A percentile compares a stretch with the other conserved stretches of the same genome.
These are phyloP conservation scores for Aphodius granarius DNA, from an alignment of 2,888 invertebrate genomes.

Conservation along the genomic window DNA sequence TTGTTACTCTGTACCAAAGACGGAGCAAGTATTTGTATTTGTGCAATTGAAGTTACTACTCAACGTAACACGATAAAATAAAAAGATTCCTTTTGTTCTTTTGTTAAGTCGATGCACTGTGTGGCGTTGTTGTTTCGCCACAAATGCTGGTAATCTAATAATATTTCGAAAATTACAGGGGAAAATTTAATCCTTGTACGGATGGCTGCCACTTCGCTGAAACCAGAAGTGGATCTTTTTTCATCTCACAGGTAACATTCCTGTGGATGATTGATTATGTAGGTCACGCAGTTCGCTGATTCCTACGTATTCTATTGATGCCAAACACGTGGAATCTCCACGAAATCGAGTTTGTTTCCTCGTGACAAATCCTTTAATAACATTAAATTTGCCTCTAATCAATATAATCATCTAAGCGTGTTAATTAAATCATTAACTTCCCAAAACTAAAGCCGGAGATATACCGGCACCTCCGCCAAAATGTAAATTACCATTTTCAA, in stretches of 20 bases:
- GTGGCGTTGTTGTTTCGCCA: not conserved
- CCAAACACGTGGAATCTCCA: not conserved
- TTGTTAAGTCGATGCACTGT: too few species aligned
- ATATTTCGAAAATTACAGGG: not conserved
- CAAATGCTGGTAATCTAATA: not conserved
- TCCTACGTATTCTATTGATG: not conserved
- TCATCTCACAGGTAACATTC: not conserved
- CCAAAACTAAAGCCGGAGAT: too few species aligned
- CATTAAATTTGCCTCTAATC: too few species aligned
- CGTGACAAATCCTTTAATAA: too few species aligned
- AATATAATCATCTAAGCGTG: too few species aligned
- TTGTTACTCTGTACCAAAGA: too few species aligned
- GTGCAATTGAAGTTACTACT: too few species aligned
- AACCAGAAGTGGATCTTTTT: not conserved
- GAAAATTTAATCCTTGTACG: not conserved
- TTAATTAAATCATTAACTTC: too few species aligned
- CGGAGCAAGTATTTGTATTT: too few species aligned
- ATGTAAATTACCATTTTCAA: not conserved
- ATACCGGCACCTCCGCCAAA: not conserved
- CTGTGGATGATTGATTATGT: not conserved
- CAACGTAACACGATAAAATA: too few species aligned
- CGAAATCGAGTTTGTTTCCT: not conserved
- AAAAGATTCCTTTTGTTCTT: too few species aligned
- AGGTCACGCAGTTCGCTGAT: not conserved
- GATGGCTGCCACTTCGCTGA: not conserved